Evolutionary conservation across 2,113 vertebrate genomes (phyloP).

Genomic region (Mixornis gularis): DNA sequence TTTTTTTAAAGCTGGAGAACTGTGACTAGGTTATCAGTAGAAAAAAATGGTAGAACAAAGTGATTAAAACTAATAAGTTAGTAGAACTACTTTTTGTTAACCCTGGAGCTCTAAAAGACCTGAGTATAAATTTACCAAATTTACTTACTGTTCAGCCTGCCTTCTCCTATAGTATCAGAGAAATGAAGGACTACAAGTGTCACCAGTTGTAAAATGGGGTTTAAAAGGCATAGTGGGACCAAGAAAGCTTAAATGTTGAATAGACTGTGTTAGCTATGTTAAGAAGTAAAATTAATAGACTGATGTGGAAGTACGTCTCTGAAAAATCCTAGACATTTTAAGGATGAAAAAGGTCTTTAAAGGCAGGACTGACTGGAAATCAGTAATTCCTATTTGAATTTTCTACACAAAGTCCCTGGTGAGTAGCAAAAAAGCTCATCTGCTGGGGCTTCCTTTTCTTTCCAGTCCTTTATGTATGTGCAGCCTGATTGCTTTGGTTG

Average conservation of each 20-base stretch:
- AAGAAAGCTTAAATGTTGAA: neutral
- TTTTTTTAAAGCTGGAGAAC: neutral
- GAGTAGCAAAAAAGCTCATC: neutral
- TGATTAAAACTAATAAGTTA: neutral
- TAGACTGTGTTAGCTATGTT: neutral
- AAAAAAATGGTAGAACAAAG: neutral
- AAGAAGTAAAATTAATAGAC: neutral
- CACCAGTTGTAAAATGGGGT: neutral
- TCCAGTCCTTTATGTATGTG: neutral
- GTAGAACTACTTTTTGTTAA: neutral
- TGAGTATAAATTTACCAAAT: neutral
- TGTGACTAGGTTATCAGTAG: neutral
- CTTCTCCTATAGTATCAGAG: rapidly evolving
- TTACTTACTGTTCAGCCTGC: neutral
- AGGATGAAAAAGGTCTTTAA: neutral
- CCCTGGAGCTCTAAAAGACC: neutral
- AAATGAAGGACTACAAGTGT: neutral
- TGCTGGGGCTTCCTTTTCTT: neutral
- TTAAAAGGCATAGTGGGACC: neutral
- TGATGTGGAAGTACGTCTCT: neutral
- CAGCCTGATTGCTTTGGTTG: neutral
- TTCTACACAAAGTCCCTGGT: neutral
- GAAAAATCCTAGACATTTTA: neutral
- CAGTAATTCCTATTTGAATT: neutral
- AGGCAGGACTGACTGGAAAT: neutral